Conservation (phyloP, 2,113 vertebrate species). For the Tragelaphus strepsiceros region DNA sequence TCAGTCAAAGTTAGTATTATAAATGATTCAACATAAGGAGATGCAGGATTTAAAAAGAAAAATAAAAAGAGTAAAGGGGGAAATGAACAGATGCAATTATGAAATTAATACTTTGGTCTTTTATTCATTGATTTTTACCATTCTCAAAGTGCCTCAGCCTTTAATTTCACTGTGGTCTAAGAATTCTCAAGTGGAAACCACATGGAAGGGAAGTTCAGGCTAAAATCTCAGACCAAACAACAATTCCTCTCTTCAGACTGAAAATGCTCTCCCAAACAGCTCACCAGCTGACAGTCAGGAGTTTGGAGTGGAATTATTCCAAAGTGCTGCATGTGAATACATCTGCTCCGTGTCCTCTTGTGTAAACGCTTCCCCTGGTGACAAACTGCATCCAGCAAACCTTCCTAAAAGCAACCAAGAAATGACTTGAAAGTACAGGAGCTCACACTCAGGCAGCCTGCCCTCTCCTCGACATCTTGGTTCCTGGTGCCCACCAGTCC, state of each 20-base stretch:
- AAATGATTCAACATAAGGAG: constrained; percentile 50
- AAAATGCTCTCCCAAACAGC: constrained; percentile 20
- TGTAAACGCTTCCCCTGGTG: background rate
- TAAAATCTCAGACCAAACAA: constrained; percentile 5
- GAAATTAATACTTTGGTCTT: background rate
- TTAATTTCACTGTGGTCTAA: constrained; percentile 7
- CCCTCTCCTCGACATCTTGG: background rate
- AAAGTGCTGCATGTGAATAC: constrained; percentile 2
- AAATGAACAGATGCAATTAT: constrained; percentile 19
- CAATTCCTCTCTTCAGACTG: constrained; percentile 6
- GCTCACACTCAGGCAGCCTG: background rate
- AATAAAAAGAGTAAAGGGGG: background rate
- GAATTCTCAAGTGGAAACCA: background rate
- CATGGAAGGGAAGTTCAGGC: constrained; percentile 4
- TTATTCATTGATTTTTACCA: background rate
- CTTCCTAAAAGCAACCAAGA: background rate
- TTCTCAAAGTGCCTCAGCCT: background rate
- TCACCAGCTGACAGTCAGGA: constrained; percentile 18
- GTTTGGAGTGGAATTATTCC: background rate
- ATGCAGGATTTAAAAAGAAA: background rate
- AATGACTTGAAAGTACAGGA: background rate
- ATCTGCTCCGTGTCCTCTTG: background rate
- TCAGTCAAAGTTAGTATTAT: constrained; percentile 51
- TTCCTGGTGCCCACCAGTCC: background rate
- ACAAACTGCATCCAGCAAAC: background rate